Evolutionary conservation across 2,113 vertebrate species (phyloP), one percentile per base, ranked within the genome.

Genomic region (Nesogale talazaci): DNA sequence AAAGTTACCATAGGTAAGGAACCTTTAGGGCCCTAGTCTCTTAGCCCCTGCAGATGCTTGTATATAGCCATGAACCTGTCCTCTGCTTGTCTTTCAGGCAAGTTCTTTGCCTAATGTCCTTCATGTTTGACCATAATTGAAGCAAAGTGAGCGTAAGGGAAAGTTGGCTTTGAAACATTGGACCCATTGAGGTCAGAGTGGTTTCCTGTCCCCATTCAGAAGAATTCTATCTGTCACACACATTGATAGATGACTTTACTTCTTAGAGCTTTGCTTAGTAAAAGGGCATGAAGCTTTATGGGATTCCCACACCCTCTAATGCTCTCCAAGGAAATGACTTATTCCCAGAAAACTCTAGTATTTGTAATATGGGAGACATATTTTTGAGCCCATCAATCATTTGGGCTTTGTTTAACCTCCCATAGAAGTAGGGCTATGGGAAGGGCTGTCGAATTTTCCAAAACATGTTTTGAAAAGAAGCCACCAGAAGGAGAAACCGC

Each of bases 171-270:
- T 96, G 92, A 95, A 95, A 95, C 94, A 77, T 81, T 92, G 91
- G 97, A 91, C 82, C 87, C 90, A 90, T 72, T 96, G 94, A 96
- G 96, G 97, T 96, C 95, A 95, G 36, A 92, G 92, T 95, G 96
- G 97, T 96, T 97, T 97, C 96, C 96, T 97, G 96, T 96, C 96
- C 97, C 81, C 85, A 83, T 96, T 96, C 96, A 94, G 83, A 94
- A 95, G 94, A 86, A 89, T 42, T 34, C 2, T 94, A 89, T 95
- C 87, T 95, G 89, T 96, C 96, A 96, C 87, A 88, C 70, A 89
- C 11, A 2, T 56, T 96, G 92, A 96, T 67, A 94, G 87, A 96
- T 88, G 78, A 59, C 63, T 92, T 59, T 94, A 76, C 91, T 90
- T 89, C 87, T 96, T 59, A 90, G 91, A 89, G 92, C 70, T 59